Evolutionary conservation across 2,113 vertebrate species (phyloP).

Genomic region (Romanogobio albipinnatus): DNA sequence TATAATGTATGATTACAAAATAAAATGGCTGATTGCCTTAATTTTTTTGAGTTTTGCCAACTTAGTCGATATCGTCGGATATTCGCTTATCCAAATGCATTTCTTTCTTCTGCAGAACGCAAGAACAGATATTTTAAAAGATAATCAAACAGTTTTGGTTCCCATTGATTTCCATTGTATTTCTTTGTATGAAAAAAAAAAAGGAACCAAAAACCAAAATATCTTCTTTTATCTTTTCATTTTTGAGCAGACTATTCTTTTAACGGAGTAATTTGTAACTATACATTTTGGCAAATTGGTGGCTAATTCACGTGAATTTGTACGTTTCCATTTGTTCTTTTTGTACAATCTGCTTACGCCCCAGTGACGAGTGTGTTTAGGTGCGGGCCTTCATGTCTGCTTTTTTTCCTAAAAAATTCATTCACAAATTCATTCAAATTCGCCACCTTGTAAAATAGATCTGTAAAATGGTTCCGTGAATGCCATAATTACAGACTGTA

Average conservation of each 20-base stretch:
- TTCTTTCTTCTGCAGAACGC: neutral
- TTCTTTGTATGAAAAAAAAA: too few species aligned
- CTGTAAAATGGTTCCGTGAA: neutral
- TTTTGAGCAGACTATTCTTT: neutral
- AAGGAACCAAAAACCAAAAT: too few species aligned
- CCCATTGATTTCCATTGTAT: neutral
- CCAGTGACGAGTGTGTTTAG: neutral
- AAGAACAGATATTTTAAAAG: neutral
- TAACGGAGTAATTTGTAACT: neutral
- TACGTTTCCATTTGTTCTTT: neutral
- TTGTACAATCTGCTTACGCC: neutral
- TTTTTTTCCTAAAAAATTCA: too few species aligned
- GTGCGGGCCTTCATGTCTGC: too few species aligned
- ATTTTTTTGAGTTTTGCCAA: too few species aligned
- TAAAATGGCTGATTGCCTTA: too few species aligned
- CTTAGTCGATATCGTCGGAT: too few species aligned
- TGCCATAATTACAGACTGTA: too few species aligned
- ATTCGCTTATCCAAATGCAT: neutral
- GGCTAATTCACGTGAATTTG: neutral
- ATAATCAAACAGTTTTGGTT: neutral
- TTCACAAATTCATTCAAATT: too few species aligned
- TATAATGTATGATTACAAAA: too few species aligned
- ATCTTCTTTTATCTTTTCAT: neutral
- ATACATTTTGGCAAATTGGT: neutral
- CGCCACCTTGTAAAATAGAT: too few species aligned